These are phyloP conservation scores for Anastrepha obliqua DNA, from an alignment of 1,140 invertebrate genomes.

Conservation along the genomic window DNA sequence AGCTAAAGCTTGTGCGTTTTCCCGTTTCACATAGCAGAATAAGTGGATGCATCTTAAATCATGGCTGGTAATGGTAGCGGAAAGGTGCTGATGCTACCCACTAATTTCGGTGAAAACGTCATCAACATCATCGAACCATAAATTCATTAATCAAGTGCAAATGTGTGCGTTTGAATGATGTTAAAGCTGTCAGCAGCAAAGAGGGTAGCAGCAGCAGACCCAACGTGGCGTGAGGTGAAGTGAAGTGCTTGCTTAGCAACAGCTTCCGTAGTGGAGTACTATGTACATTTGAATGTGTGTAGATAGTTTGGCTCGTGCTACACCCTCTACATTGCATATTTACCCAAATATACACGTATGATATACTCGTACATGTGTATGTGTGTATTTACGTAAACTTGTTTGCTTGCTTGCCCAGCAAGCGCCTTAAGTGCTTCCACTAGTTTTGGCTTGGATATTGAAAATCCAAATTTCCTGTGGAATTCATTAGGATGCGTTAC, in stretches of 20 bases:
- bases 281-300: not conserved
- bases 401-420: not conserved
- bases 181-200: not conserved
- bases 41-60: no score
- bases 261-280: not conserved
- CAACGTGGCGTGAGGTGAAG: not conserved
- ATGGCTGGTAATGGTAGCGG: not conserved
- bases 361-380: not conserved
- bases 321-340: no score
- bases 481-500: slow-evolving; percentile 32
- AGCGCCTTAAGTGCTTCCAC: slow-evolving; percentile 20
- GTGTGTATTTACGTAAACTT: not conserved
- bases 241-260: not conserved
- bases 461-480: not conserved
- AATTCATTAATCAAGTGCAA: slow-evolving; percentile 55
- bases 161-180: slow-evolving; percentile 30
- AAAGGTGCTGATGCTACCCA: slow-evolving; percentile 31
- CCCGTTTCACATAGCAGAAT: no score
- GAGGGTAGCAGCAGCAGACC: not conserved
- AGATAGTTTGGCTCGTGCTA: no score
- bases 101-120: slow-evolving; percentile 28
- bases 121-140: slow-evolving; percentile 46
- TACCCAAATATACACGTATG: no score
- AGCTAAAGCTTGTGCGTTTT: no score
- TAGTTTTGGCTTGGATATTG: not conserved